phyloP scores from a whole-genome alignment of 2,797 vertebrate genomes.

The Meda fulgida region DNA sequence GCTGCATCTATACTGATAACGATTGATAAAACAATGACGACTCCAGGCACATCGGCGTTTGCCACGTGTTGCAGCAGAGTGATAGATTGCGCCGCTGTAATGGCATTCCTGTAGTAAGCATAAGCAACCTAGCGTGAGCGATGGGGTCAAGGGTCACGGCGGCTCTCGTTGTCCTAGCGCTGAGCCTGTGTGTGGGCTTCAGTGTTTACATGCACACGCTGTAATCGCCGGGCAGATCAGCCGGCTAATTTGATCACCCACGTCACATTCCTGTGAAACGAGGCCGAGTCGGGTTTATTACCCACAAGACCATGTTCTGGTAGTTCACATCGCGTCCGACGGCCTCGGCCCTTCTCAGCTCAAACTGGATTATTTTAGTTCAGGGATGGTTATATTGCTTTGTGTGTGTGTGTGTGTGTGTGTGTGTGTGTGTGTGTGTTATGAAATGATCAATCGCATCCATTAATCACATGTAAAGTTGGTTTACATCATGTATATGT shows the following conservation, averaged over 20 bases:
- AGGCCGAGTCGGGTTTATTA: conserved; percentile 53
- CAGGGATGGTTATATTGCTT: background rate
- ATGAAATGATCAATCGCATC: too few relatives aligned
- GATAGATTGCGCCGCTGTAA: conserved; percentile 6
- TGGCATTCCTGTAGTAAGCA: conserved; percentile 3
- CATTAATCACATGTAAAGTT: too few relatives aligned
- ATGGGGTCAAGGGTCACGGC: background rate
- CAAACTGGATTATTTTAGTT: background rate
- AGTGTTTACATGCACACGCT: conserved; percentile 72
- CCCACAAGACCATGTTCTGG: conserved; percentile 13
- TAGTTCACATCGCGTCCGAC: conserved; percentile 13
- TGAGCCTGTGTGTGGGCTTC: conserved; percentile 61
- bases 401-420: too few relatives aligned
- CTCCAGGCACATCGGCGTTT: too few relatives aligned
- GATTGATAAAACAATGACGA: too few relatives aligned
- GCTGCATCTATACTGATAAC: too few relatives aligned
- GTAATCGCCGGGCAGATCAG: conserved; percentile 71
- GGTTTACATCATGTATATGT: too few relatives aligned
- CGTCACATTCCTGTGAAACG: conserved; percentile 70
- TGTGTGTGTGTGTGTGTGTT: too few relatives aligned
- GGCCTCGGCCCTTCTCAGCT: conserved; percentile 19
- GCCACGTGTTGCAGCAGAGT: conserved; percentile 15
- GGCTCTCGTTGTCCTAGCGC: conserved; percentile 4
- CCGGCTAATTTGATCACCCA: conserved; percentile 70
- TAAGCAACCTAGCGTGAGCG: background rate